These are phyloP conservation scores for Montipora capricornis DNA, from an alignment of 64 coral and sea anemone genomes.

Conservation along the genomic window DNA sequence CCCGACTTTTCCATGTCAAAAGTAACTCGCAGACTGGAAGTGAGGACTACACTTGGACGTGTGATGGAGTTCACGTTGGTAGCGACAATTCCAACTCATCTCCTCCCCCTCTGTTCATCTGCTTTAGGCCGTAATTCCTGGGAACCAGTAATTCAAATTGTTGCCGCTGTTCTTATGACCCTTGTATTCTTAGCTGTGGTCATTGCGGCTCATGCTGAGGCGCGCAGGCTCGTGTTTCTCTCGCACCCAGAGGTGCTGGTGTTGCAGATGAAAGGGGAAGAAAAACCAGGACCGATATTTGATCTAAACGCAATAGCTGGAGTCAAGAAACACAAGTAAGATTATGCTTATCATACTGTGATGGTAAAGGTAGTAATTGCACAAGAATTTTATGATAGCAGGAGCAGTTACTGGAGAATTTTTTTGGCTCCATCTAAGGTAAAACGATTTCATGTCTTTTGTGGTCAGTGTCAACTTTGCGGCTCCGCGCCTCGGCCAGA, in stretches of 20 bases:
- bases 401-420: no score
- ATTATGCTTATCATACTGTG: neutral
- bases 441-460: no score
- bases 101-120: conserved; percentile 94
- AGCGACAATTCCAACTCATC: conserved; percentile 95
- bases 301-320: conserved; percentile 88
- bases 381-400: no score
- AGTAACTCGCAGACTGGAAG: conserved; percentile 90
- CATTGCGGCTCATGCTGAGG: conserved; percentile 79
- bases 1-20: conserved; percentile 98
- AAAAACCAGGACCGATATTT: conserved; percentile 78
- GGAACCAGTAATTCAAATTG: conserved; percentile 74
- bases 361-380: neutral
- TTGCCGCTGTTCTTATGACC: conserved; percentile 69
- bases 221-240: conserved; percentile 71
- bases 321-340: conserved; percentile 73
- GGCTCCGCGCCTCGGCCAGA: no score
- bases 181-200: conserved; percentile 76
- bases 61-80: conserved; percentile 95
- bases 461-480: no score
- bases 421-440: neutral
- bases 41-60: conserved; percentile 90
- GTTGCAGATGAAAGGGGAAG: conserved; percentile 77
- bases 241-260: conserved; percentile 70
- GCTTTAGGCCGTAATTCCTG: conserved; percentile 83